Conservation (phyloP, 2,797 vertebrate species). For the Carcharodon carcharias region DNA sequence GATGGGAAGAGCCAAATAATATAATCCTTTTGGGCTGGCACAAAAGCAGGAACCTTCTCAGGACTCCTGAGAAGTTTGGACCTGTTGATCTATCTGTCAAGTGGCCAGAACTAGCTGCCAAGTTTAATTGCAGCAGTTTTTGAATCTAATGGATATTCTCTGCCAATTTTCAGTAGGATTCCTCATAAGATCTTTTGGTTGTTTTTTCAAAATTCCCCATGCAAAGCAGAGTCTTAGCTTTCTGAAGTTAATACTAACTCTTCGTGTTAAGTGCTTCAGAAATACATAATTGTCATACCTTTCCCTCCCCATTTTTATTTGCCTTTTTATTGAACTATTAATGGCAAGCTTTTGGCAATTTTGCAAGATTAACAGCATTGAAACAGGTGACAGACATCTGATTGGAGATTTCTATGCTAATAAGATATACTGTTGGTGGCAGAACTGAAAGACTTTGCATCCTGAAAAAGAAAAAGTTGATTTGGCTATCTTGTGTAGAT, state of each 20-base stretch:
- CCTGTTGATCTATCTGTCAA: neutral
- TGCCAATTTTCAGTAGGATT: neutral
- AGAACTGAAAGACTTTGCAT: neutral
- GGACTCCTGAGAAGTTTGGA: neutral
- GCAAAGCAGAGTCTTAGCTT: neutral
- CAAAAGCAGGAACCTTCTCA: constrained; percentile 4
- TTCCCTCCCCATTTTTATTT: neutral
- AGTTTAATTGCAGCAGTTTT: neutral
- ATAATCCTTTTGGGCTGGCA: neutral
- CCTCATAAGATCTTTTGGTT: neutral
- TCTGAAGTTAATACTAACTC: neutral
- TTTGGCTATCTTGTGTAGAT: neutral
- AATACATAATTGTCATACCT: neutral
- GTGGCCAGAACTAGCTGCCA: neutral
- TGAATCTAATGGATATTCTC: neutral
- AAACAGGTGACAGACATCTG: neutral
- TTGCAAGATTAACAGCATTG: neutral
- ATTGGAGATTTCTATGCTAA: neutral
- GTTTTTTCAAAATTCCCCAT: neutral
- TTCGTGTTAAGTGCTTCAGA: neutral
- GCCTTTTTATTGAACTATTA: neutral
- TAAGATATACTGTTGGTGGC: neutral
- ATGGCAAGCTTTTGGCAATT: neutral
- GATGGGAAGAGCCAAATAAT: neutral
- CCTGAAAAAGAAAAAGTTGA: neutral